Conservation (phyloP, 2,797 vertebrate species). For the Pangasius macronema region DNA sequence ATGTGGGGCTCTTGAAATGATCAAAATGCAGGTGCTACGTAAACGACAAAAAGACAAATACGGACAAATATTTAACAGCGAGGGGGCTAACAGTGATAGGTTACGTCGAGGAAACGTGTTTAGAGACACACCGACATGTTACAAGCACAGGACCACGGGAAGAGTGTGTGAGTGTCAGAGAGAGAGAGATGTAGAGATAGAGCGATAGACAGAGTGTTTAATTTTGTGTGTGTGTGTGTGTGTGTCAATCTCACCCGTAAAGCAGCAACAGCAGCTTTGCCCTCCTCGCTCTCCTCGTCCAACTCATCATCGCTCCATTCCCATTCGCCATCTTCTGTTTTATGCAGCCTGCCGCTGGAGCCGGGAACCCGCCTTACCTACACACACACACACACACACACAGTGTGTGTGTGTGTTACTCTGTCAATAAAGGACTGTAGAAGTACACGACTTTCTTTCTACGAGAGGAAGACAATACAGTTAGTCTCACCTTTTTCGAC, state of each 20-base stretch:
- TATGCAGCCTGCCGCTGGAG: conserved; percentile 94
- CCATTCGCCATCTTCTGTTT: conserved; percentile 93
- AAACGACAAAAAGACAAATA: not conserved
- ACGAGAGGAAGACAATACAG: too few species aligned
- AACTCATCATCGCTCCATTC: conserved; percentile 98
- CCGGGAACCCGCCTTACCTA: conserved; percentile 94
- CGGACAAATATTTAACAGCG: not conserved
- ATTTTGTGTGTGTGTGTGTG: not conserved
- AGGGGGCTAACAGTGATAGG: not conserved
- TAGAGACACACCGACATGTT: conserved; percentile 22
- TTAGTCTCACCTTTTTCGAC: conserved; percentile 87
- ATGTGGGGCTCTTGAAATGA: not conserved
- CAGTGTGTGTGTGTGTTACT: too few species aligned
- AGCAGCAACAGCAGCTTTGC: conserved; percentile 91
- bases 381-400: not conserved
- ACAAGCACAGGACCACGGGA: conserved; percentile 59
- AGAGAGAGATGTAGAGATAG: not conserved
- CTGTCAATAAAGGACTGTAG: too few species aligned
- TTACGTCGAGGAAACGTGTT: not conserved
- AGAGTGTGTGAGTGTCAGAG: too few species aligned
- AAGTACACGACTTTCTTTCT: too few species aligned
- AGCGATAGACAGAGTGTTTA: not conserved
- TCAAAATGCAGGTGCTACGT: not conserved
- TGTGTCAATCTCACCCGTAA: conserved; percentile 81
- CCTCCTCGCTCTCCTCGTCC: conserved; percentile 97